Conservation (phyloP, 64 coral and sea anemone genomes). For the Acropora yongei region DNA sequence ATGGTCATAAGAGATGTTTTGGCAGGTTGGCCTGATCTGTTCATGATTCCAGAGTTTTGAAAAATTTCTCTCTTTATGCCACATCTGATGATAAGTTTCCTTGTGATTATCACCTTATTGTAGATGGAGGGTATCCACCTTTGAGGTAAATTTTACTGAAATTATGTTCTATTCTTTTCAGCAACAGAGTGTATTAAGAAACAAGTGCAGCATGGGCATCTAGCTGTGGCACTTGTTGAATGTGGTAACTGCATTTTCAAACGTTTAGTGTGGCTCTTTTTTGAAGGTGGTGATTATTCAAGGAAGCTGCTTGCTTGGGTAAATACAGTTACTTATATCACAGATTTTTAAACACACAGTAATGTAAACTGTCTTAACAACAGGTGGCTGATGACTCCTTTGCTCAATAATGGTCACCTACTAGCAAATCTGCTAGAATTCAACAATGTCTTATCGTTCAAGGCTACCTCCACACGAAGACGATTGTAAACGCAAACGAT, state of each 20-base stretch:
- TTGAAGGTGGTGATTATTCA: neutral
- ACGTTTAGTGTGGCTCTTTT: too few relatives aligned
- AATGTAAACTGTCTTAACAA: neutral
- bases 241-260: too few relatives aligned
- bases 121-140: conserved; percentile 48
- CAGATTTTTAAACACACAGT: neutral
- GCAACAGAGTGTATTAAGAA: too few relatives aligned
- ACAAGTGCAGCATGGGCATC: too few relatives aligned
- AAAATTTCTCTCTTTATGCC: conserved; percentile 10
- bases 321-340: neutral
- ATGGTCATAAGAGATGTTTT: conserved; percentile 6
- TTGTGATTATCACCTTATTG: conserved; percentile 25
- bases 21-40: neutral
- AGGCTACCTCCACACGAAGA: too few relatives aligned
- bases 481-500: too few relatives aligned
- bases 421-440: neutral
- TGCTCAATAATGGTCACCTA: neutral
- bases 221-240: too few relatives aligned
- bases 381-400: conserved; percentile 23
- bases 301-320: neutral
- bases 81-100: conserved; percentile 24
- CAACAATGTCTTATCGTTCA: conserved; percentile 6
- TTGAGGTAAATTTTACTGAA: conserved; percentile 1
- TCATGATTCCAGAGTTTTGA: conserved; percentile 1
- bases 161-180: neutral